phyloP scores from a whole-genome alignment of 1,140 invertebrate genomes.

The Tigriopus japonicus region DNA sequence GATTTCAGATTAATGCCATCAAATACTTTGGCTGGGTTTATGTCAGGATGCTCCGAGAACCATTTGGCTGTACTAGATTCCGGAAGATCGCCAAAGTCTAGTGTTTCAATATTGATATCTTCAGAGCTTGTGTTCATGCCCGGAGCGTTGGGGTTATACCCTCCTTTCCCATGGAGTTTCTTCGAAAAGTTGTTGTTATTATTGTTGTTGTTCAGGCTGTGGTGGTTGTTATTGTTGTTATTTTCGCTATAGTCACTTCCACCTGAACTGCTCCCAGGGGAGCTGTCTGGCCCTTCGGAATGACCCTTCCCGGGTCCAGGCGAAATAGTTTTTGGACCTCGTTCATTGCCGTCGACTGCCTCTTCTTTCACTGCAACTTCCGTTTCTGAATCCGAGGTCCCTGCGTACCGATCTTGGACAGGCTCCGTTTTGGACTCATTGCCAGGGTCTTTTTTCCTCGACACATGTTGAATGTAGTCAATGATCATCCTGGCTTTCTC shows the following conservation, averaged over 20 bases:
- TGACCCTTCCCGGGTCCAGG: neutral
- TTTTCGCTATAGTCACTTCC: neutral
- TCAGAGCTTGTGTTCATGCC: neutral
- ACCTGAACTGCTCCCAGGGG: neutral
- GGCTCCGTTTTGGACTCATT: neutral
- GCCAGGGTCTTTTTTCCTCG: neutral
- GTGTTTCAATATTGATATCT: slow-evolving; percentile 1
- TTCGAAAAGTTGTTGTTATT: neutral
- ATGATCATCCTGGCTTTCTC: neutral
- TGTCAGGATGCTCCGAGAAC: slow-evolving; percentile 9
- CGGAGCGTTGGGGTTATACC: neutral
- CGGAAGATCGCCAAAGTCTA: slow-evolving; percentile 13
- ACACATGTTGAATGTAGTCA: neutral
- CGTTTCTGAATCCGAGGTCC: neutral
- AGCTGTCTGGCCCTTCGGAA: neutral
- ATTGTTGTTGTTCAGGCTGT: neutral
- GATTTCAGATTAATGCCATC: slow-evolving; percentile 13
- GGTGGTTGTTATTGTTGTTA: neutral
- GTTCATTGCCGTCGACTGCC: neutral
- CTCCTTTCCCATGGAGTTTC: neutral
- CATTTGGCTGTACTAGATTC: slow-evolving; percentile 8
- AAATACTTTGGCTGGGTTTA: slow-evolving; percentile 1
- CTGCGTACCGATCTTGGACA: neutral
- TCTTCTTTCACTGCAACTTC: neutral
- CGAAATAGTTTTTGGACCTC: neutral